These are phyloP conservation scores for Tachyglossus aculeatus DNA, from an alignment of 2,797 vertebrate species.

Conservation along the genomic window DNA sequence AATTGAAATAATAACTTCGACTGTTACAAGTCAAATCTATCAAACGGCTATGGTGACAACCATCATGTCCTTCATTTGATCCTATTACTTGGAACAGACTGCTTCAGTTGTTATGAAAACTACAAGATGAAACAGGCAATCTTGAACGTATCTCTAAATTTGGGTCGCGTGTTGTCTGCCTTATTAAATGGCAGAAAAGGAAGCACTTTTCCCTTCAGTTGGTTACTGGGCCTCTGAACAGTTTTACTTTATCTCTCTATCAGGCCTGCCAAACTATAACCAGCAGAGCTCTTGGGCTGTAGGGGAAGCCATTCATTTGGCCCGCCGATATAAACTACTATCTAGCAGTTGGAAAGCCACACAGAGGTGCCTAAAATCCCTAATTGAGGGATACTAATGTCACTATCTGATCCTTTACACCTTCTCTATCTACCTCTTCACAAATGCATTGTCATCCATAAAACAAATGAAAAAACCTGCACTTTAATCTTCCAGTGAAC, in stretches of 20 bases:
- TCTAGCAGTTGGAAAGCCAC: neutral
- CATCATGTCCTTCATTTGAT: slow-evolving; percentile 38
- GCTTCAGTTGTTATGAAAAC: slow-evolving; percentile 42
- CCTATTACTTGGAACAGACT: slow-evolving; percentile 35
- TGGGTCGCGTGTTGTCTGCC: slow-evolving; percentile 20
- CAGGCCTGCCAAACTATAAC: neutral
- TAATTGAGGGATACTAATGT: no score
- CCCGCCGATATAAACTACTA: neutral
- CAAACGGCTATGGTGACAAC: slow-evolving; percentile 23
- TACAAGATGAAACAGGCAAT: slow-evolving; percentile 37
- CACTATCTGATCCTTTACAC: no score
- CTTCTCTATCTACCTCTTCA: no score
- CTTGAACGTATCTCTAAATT: slow-evolving; percentile 36
- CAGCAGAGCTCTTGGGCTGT: neutral
- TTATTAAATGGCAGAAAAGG: slow-evolving; percentile 24
- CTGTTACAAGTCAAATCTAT: slow-evolving; percentile 40
- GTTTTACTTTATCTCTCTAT: neutral
- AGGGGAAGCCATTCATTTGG: neutral
- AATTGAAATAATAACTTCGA: slow-evolving; percentile 53
- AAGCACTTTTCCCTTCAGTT: slow-evolving; percentile 1
- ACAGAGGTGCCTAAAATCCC: no score
- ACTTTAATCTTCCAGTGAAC: no score
- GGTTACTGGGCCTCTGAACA: neutral
- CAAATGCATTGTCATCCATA: no score
- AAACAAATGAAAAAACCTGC: no score